A percentile compares a stretch with the other conserved stretches of the same genome.
Conservation (phyloP, 2,797 vertebrate genomes). For the Lacerta bilineata region DNA sequence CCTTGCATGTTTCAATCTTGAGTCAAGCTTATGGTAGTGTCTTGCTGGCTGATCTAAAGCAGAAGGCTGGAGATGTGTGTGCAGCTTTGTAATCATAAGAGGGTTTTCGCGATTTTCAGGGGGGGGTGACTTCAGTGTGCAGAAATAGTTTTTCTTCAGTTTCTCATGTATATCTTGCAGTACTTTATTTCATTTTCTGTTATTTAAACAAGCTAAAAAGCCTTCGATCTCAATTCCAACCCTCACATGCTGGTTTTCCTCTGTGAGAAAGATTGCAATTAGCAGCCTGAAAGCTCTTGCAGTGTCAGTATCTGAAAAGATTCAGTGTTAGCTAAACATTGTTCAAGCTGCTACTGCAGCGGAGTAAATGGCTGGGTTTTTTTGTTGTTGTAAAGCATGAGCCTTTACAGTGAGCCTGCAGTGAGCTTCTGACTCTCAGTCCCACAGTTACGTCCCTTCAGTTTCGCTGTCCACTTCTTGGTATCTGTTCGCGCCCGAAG, state of each 20-base stretch:
- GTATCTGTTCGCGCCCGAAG: background rate
- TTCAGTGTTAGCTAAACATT: conserved; percentile 21
- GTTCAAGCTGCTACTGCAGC: background rate
- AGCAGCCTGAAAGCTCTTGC: background rate
- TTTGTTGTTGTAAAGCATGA: conserved; percentile 18
- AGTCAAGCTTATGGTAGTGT: conserved; percentile 37
- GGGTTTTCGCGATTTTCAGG: conserved; percentile 41
- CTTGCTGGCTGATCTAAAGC: conserved; percentile 11
- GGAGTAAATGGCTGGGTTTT: conserved; percentile 19
- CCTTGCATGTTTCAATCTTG: conserved; percentile 28
- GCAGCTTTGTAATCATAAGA: conserved; percentile 7
- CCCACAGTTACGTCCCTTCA: too few relatives aligned
- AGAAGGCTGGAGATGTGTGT: background rate
- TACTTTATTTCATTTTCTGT: background rate
- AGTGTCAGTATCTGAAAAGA: background rate
- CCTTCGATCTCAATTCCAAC: background rate
- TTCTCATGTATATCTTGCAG: background rate
- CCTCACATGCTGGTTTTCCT: background rate
- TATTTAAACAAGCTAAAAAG: background rate
- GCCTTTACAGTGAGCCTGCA: background rate
- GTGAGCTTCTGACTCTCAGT: conserved; percentile 30
- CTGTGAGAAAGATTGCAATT: background rate
- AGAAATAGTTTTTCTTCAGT: background rate
- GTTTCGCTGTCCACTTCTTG: conserved; percentile 1
- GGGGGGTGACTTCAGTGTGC: background rate